Conservation (phyloP, 2,888 invertebrate genomes). For the Cyclophora punctaria region DNA sequence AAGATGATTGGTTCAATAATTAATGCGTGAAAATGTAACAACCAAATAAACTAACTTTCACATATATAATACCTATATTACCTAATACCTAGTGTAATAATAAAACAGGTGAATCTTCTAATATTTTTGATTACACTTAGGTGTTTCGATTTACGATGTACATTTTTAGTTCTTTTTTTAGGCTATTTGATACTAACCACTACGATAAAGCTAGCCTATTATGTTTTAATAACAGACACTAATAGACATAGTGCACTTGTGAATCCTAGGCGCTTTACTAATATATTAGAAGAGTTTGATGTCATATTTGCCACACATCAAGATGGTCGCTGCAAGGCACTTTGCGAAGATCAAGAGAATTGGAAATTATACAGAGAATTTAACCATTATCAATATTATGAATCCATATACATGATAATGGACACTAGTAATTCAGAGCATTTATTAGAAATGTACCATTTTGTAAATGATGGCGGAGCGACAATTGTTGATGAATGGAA, state of each 20-base stretch:
- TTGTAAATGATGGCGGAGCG: constrained; percentile 2
- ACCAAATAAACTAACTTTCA: too few species aligned
- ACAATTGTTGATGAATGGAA: background rate
- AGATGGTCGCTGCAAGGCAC: constrained; percentile 2
- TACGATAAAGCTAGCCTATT: too few species aligned
- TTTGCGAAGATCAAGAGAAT: constrained; percentile 3
- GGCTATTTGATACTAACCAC: too few species aligned
- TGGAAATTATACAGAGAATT: constrained; percentile 2
- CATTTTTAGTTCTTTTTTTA: too few species aligned
- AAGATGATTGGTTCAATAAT: too few species aligned
- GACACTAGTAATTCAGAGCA: constrained; percentile 2
- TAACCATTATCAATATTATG: constrained; percentile 1
- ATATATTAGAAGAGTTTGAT: constrained; percentile 2
- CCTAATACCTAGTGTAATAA: too few species aligned
- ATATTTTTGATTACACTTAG: too few species aligned
- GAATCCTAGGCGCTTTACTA: background rate
- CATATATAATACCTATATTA: too few species aligned
- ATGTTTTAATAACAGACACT: too few species aligned
- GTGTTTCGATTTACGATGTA: too few species aligned
- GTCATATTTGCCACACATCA: constrained; percentile 2
- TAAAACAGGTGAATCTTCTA: too few species aligned
- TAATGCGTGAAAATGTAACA: too few species aligned
- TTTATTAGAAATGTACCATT: constrained; percentile 1
- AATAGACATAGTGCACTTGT: background rate
- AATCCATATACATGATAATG: constrained; percentile 2